phyloP scores from a whole-genome alignment of 2,113 vertebrate species.

The Erythrocercus mccallii region DNA sequence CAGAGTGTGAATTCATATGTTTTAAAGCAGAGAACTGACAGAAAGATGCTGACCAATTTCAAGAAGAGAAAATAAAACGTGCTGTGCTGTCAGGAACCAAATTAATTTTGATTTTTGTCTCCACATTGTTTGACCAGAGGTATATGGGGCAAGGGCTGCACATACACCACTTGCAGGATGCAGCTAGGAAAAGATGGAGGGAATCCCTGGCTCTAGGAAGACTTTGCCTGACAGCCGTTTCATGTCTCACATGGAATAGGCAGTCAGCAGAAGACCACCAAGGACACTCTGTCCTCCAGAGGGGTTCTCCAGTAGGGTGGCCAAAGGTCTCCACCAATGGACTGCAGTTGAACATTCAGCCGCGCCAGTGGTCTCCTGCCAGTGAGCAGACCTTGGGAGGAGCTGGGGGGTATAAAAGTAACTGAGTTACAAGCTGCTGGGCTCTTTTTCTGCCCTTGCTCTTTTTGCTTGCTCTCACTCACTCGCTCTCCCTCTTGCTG shows the following conservation, averaged over 20 bases:
- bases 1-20: background rate
- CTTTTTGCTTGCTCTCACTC: background rate
- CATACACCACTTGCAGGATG: background rate
- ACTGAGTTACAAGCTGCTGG: fast-evolving
- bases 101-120: background rate
- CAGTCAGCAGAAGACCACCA: background rate
- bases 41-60: background rate
- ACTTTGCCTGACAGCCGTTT: background rate
- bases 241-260: background rate
- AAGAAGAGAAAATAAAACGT: background rate
- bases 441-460: background rate
- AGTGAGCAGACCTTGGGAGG: background rate
- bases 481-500: fast-evolving
- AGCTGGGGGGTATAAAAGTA: background rate
- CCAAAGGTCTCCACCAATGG: background rate
- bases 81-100: background rate
- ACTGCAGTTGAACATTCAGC: fast-evolving
- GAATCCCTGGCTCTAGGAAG: background rate
- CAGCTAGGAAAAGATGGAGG: background rate
- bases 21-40: background rate
- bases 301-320: fast-evolving
- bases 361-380: background rate
- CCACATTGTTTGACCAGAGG: background rate
- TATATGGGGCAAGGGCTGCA: background rate
- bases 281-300: background rate